phyloP scores from a whole-genome alignment of 2,113 vertebrate species.

The Talpa occidentalis region DNA sequence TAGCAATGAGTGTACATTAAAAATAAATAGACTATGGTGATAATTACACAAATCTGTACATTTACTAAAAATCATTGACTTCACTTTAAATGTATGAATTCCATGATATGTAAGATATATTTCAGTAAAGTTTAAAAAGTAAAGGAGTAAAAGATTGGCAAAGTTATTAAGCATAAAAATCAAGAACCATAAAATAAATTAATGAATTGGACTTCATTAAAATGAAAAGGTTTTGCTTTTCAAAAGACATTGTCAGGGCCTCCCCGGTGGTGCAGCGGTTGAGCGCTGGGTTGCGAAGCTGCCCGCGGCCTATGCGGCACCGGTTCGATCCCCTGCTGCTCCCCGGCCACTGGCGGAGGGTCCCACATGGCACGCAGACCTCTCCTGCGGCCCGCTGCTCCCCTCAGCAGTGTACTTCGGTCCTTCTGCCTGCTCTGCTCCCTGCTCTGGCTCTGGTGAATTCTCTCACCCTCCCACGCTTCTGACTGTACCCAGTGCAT shows the following conservation, averaged over 20 bases:
- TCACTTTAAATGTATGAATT: slow-evolving; percentile 36
- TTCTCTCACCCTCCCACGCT: too few relatives aligned
- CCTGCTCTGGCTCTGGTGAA: too few relatives aligned
- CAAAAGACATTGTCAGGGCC: not conserved
- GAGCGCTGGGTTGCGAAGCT: too few relatives aligned
- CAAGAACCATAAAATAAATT: slow-evolving; percentile 23
- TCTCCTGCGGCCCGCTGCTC: too few relatives aligned
- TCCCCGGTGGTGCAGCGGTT: too few relatives aligned
- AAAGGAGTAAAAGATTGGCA: not conserved
- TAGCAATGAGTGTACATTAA: not conserved
- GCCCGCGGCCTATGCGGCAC: too few relatives aligned
- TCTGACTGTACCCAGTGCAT: too few relatives aligned
- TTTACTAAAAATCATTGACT: slow-evolving; percentile 7
- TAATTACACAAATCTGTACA: not conserved
- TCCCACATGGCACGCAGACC: too few relatives aligned
- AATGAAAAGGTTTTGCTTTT: not conserved
- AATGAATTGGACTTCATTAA: slow-evolving; percentile 35
- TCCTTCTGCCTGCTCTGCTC: too few relatives aligned
- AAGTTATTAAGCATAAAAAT: slow-evolving; percentile 49
- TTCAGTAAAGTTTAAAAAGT: slow-evolving; percentile 49
- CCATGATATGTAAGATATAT: not conserved
- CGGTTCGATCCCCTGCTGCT: too few relatives aligned
- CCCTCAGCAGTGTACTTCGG: too few relatives aligned
- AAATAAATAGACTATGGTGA: not conserved
- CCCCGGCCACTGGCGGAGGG: too few relatives aligned